Base-by-base conservation (phyloP, 1,140 invertebrate genomes). In the Antheraea pernyi region DNA sequence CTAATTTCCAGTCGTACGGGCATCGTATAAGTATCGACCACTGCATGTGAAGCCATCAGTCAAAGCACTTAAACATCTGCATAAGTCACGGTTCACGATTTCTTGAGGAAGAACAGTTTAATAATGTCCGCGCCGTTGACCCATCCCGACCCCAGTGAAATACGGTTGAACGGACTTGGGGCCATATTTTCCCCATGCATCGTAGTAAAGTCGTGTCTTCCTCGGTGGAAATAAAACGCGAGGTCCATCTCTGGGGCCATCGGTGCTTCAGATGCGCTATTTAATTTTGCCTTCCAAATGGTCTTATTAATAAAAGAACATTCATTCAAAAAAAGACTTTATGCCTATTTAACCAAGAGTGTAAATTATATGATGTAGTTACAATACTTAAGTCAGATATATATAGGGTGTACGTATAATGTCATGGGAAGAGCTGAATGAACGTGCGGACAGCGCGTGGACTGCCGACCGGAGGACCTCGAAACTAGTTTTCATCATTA, bases 381-480 rank as follows among this genome's bases (percentile, higher is more conserved):
- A 30, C 67, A 68, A 74, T 67, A 75, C 75, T 76, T 86, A 82
- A 66, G 84, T 74, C 63, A 74, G 71, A 76, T 79, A 77, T 80
- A 79, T 77, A 73, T 76, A 65, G 72, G 67, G 76, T 73, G 66
- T 75, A 69, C 76, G 83, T 82, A 88, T 91, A 91, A 91, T 91
- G 89, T 91, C 89, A 90, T 91, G 89, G 88, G 89, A 91, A 91
- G 89, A 88, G 82, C 88, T 88, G 86, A 89, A 85, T 89, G 86
- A 89, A 89, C 85, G 85, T 84, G 82, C 89, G 88, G 88, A 87
- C 88, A 88, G 83, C 83, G 81, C 83, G 77, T 86, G 82, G 85
- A 86, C 86, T 87, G 84, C 87, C 78, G 89, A 78, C 84, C 87
- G 81, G 80, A 81, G 78, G 81, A 74, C 76, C 78, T 65, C 76